Evolutionary conservation across 35 echinoderm and acorn worm species (phyloP).

Genomic region (Chiridota heheva): DNA sequence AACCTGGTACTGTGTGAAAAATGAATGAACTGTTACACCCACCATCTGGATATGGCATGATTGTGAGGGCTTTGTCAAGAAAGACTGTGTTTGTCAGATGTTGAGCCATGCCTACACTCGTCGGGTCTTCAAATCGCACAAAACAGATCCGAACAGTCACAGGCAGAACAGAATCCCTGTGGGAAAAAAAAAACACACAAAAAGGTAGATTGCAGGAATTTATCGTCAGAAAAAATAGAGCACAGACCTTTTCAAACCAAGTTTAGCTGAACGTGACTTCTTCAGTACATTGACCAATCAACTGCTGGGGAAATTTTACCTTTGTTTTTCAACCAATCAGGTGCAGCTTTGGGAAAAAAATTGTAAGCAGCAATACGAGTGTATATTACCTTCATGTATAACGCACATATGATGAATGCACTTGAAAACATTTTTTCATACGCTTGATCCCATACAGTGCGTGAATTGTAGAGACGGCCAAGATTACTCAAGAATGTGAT

Average conservation of each 20-base stretch:
- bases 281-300: too few relatives aligned
- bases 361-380: too few relatives aligned
- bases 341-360: not conserved
- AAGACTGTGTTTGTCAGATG: constrained; percentile 97
- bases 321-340: too few relatives aligned
- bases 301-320: too few relatives aligned
- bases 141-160: constrained; percentile 89
- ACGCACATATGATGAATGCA: too few relatives aligned
- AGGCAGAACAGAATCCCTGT: constrained; percentile 75
- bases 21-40: not conserved
- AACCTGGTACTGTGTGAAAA: not conserved
- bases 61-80: constrained; percentile 77
- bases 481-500: not conserved
- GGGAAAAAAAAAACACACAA: not conserved
- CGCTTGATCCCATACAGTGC: too few relatives aligned
- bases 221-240: not conserved
- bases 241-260: too few relatives aligned
- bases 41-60: constrained; percentile 78
- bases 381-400: too few relatives aligned
- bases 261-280: too few relatives aligned
- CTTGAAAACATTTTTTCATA: too few relatives aligned
- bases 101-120: constrained; percentile 85
- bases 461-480: not conserved
- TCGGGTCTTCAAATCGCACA: constrained; percentile 77
- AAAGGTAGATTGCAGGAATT: not conserved